Evolutionary conservation across 2,113 vertebrate genomes (phyloP), one percentile per base, ranked within the genome.

Genomic region (Melanostigma gelatinosum): DNA sequence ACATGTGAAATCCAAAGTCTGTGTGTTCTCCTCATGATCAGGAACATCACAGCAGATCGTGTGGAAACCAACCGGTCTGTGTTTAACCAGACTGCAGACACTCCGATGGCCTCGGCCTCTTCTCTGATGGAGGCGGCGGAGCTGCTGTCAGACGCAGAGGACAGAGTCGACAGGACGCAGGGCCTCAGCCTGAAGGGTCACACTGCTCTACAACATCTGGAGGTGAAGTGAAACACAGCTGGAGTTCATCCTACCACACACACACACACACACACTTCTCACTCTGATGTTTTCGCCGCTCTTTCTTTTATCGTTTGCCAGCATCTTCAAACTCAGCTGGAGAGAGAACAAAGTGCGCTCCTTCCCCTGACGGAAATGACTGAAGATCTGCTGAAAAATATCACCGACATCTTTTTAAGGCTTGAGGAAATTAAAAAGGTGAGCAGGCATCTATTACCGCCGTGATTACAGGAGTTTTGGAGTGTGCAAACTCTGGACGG

Each of bases 381-480:
- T 2, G 79, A 48, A 87, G 34, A 70, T 52, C 62, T 63, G n/a
- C 46, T 93, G 0, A 70, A 64, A 40, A 78, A 92, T 4, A 79
- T 69, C 0, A 44, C 40, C 4, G 24, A 75, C n/a, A 12, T 86
- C 52, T 79, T 80, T 36, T 78, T 34, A 32, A 72, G 67, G 79
- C 66, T 93, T 7, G 63, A 80, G 64, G 70, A 78, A 20, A 71
- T 62, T 2, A 88, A 84, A 80, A 58, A 67, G n/a, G 92, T 92
- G 77, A 75, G 72, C 6, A 1, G 6, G 0, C 2, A 0, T 12
- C 8, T 83, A 65, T 67, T 22, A 20, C 12, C 1, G 8, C 4
- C 2, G 2, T 22, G 10, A 64, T 8, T 6, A n/a, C 0, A 0
- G 42, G 22, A 34, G 34, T 34, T 34, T 34, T 6, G 34, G 34